phyloP scores from a whole-genome alignment of 1,140 invertebrate species.

The Trichonephila clavipes region DNA sequence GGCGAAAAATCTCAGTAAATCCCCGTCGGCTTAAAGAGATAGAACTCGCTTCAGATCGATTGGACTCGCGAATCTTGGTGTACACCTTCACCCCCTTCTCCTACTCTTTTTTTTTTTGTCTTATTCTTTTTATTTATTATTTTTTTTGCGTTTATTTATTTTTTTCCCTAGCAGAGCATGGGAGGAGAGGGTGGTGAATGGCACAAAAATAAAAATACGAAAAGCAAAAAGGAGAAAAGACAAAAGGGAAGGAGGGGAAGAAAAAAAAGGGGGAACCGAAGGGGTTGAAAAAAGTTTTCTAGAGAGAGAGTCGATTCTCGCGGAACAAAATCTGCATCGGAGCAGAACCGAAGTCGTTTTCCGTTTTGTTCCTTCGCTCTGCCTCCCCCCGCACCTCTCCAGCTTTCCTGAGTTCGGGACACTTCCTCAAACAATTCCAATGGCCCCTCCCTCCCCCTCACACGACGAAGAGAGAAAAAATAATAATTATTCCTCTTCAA shows the following conservation, averaged over 20 bases:
- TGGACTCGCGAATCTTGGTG: not conserved
- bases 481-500: not conserved
- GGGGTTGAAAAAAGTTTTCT: conserved; percentile 37
- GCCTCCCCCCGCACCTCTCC: not conserved
- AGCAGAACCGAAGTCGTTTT: conserved; percentile 53
- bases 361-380: conserved; percentile 34
- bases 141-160: not conserved
- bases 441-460: not conserved
- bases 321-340: conserved; percentile 71
- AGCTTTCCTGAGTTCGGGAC: not conserved
- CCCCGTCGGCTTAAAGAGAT: conserved; percentile 66
- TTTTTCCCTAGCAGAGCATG: not conserved
- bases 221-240: conserved; percentile 5
- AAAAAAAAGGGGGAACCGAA: not conserved
- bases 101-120: not conserved
- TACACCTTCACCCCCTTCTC: not conserved
- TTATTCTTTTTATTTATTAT: not conserved
- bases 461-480: not conserved
- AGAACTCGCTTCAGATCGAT: conserved; percentile 51
- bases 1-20: conserved; percentile 71
- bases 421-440: conserved; percentile 20
- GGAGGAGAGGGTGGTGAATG: not conserved
- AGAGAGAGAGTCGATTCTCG: not conserved
- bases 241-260: not conserved
- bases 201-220: conserved; percentile 31